These are phyloP conservation scores for Calosoma granatense DNA, from an alignment of 1,140 invertebrate genomes.

Conservation along the genomic window DNA sequence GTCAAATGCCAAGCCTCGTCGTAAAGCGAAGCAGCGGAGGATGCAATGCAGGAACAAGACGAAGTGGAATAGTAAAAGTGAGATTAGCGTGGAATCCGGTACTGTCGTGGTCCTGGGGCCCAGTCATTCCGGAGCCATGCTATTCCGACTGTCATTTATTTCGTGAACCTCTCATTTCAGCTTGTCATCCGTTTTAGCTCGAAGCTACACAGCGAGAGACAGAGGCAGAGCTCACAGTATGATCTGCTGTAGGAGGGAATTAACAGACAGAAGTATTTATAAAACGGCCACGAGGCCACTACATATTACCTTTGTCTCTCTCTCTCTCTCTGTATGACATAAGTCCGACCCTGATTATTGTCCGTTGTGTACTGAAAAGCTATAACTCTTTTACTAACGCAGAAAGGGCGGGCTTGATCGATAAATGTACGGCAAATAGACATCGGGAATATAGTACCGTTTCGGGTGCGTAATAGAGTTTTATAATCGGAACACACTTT, in stretches of 20 bases:
- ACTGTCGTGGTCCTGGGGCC: neutral
- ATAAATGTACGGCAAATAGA: constrained; percentile 4
- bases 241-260: neutral
- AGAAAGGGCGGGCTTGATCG: neutral
- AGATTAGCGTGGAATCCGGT: neutral
- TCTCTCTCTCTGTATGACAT: neutral
- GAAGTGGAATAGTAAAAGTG: neutral
- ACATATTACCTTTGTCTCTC: neutral
- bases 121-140: neutral
- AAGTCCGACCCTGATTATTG: neutral
- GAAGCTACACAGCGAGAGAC: too few species aligned
- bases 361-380: neutral
- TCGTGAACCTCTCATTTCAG: constrained; percentile 1
- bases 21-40: too few species aligned
- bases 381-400: constrained; percentile 1
- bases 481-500: neutral
- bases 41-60: too few species aligned
- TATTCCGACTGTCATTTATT: constrained; percentile 1
- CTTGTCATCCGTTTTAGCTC: constrained; percentile 1
- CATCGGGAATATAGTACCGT: neutral
- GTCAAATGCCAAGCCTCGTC: too few species aligned
- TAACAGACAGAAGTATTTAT: neutral
- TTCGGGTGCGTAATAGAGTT: neutral
- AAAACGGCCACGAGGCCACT: neutral
- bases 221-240: too few species aligned